Conservation (phyloP, 2,888 invertebrate genomes). For the Drosophila prolongata region DNA sequence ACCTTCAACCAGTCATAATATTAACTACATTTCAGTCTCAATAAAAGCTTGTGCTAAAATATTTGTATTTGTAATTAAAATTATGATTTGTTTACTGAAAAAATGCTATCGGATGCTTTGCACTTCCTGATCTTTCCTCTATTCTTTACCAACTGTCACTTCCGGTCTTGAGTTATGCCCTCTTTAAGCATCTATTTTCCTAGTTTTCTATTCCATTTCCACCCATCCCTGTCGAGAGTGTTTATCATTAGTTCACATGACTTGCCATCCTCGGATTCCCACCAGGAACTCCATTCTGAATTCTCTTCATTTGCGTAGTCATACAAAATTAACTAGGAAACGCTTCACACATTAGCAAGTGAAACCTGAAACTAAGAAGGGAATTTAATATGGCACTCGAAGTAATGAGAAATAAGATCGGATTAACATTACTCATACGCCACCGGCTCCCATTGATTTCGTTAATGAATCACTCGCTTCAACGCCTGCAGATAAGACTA, state of each 20-base stretch:
- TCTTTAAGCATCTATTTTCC: constrained; percentile 32
- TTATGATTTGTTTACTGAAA: constrained; percentile 5
- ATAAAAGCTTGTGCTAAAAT: no score
- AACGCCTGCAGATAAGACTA: not conserved
- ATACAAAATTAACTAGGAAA: constrained; percentile 33
- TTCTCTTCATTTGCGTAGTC: constrained; percentile 39
- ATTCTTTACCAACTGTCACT: constrained; percentile 6
- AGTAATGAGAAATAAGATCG: not conserved
- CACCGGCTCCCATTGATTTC: constrained; percentile 20
- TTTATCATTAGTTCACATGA: constrained; percentile 53
- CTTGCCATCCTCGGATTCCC: constrained; percentile 28
- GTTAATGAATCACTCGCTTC: constrained; percentile 4
- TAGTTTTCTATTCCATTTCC: constrained; percentile 23
- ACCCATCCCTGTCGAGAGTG: constrained; percentile 19
- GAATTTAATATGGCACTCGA: not conserved
- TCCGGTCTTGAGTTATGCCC: constrained; percentile 16
- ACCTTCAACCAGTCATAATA: not conserved
- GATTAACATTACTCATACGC: constrained; percentile 33
- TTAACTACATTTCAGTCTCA: constrained; percentile 1
- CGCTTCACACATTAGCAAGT: constrained; percentile 25
- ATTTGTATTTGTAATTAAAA: not conserved
- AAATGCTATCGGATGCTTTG: not conserved
- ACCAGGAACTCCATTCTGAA: constrained; percentile 1
- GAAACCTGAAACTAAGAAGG: constrained; percentile 14
- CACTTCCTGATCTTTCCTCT: not conserved